phyloP scores from a whole-genome alignment of 2,888 invertebrate genomes.

The Drosophila paracracens region DNA sequence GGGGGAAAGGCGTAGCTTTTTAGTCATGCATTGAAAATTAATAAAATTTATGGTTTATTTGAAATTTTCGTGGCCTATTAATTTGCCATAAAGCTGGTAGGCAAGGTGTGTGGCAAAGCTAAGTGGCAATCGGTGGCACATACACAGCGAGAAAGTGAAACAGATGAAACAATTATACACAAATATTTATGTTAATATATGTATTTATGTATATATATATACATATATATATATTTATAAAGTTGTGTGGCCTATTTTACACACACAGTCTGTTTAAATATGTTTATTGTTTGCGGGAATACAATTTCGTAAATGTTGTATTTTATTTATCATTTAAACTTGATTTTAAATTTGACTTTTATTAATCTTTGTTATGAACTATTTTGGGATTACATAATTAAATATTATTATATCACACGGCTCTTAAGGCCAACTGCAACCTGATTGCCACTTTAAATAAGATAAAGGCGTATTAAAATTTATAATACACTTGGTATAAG shows the following conservation, averaged over 20 bases:
- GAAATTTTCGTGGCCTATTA: slow-evolving; percentile 71
- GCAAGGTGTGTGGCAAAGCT: slow-evolving; percentile 64
- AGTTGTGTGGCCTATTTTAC: background rate
- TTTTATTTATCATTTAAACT: background rate
- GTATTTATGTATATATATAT: background rate
- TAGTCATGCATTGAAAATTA: slow-evolving; percentile 67
- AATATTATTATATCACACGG: background rate
- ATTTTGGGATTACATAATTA: background rate
- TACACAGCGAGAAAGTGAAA: slow-evolving; percentile 33
- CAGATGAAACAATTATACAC: background rate
- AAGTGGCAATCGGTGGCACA: slow-evolving; percentile 63
- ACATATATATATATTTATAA: slow-evolving; percentile 1
- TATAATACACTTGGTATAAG: background rate
- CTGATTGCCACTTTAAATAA: background rate
- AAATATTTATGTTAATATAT: background rate
- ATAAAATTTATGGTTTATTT: slow-evolving; percentile 79
- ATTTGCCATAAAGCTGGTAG: slow-evolving; percentile 71
- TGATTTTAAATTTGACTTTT: background rate
- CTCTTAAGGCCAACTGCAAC: background rate
- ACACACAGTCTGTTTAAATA: slow-evolving; percentile 16
- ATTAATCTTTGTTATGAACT: background rate
- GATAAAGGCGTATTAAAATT: background rate
- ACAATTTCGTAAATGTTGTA: background rate
- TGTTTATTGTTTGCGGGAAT: slow-evolving; percentile 3
- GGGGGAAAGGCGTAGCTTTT: slow-evolving; percentile 24